Conservation (phyloP, 2,113 vertebrate genomes). For the Triplophysa dalaica region DNA sequence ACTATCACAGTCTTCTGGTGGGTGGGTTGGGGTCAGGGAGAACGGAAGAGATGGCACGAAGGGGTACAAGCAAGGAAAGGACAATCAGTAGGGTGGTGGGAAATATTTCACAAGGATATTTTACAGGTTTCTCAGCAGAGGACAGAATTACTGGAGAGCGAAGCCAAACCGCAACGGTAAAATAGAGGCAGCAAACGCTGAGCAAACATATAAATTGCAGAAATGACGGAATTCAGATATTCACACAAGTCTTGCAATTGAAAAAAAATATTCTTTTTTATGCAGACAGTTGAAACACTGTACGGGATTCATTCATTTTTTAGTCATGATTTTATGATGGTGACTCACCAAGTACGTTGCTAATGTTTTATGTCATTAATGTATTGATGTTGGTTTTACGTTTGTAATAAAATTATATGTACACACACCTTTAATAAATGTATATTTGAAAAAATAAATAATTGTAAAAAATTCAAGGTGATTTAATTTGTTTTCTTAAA, state of each 20-base stretch:
- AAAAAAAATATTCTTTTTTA: too few species aligned
- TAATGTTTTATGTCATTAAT: too few species aligned
- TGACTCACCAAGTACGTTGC: too few species aligned
- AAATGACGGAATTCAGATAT: not conserved
- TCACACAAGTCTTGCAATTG: not conserved
- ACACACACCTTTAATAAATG: too few species aligned
- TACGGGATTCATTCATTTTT: too few species aligned
- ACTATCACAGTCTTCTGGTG: slow-evolving; percentile 87
- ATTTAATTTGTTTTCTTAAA: too few species aligned
- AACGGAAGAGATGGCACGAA: slow-evolving; percentile 57
- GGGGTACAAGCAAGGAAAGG: slow-evolving; percentile 33
- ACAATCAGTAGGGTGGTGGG: slow-evolving; percentile 24
- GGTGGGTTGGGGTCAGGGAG: slow-evolving; percentile 53
- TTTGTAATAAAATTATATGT: too few species aligned
- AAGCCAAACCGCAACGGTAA: not conserved
- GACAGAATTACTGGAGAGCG: not conserved
- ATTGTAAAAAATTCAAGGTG: too few species aligned
- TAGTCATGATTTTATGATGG: too few species aligned
- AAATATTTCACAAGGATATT: slow-evolving; percentile 14
- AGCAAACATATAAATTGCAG: not conserved
- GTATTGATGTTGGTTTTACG: too few species aligned
- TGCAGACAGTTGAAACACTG: too few species aligned
- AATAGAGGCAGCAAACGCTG: slow-evolving; percentile 1
- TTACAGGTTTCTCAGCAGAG: not conserved
- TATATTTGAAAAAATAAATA: too few species aligned